A percentile compares a stretch with the other conserved stretches of the same genome.
phyloP scores from a whole-genome alignment of 2,797 vertebrate species.

The Kryptolebias ocellatus region DNA sequence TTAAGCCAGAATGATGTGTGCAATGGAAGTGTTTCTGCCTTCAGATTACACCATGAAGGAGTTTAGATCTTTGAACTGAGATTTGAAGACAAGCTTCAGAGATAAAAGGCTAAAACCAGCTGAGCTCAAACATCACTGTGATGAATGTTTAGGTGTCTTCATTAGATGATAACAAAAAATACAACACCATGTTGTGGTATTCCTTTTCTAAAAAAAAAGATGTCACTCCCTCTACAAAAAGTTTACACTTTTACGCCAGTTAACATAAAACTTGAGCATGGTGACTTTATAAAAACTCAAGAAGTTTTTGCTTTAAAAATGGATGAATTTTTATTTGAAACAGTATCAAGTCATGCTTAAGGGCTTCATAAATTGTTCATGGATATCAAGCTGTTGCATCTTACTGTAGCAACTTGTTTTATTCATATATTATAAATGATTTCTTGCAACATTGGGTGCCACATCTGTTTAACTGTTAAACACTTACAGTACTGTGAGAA shows the following conservation, averaged over 20 bases:
- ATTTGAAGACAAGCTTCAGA: conserved; percentile 12
- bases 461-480: conserved; percentile 34
- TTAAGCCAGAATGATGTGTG: conserved; percentile 14
- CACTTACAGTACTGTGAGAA: no score
- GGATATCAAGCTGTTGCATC: conserved; percentile 34
- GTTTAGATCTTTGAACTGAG: conserved; percentile 48
- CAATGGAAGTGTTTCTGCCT: conserved; percentile 15
- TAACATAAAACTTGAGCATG: background rate
- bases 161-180: background rate
- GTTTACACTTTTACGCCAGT: background rate
- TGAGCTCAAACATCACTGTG: background rate
- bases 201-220: background rate
- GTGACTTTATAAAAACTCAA: background rate
- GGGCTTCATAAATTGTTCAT: conserved; percentile 40
- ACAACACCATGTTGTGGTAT: background rate
- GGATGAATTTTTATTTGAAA: conserved; percentile 36
- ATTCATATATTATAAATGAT: conserved; percentile 45
- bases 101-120: background rate
- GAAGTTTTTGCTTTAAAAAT: conserved; percentile 7
- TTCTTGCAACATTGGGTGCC: conserved; percentile 24
- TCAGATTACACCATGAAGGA: conserved; percentile 26
- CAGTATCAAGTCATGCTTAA: conserved; percentile 35
- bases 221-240: no score
- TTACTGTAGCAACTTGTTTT: conserved; percentile 27
- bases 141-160: no score